These are phyloP conservation scores for Hartigia nigra DNA, from an alignment of 2,888 invertebrate genomes.

Conservation along the genomic window DNA sequence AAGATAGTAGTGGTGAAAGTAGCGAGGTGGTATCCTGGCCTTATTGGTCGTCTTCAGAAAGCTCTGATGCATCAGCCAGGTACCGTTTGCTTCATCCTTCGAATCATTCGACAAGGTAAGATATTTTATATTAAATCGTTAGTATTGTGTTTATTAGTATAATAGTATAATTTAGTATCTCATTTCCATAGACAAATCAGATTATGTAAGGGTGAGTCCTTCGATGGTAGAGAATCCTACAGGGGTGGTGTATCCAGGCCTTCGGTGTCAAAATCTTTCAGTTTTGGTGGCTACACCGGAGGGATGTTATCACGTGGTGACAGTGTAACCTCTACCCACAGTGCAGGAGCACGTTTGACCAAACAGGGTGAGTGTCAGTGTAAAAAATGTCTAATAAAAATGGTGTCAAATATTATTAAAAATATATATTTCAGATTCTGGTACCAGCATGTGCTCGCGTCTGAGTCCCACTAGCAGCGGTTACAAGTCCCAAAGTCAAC, in stretches of 20 bases:
- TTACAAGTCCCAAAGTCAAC: conserved; percentile 79
- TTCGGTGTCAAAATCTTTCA: conserved; percentile 84
- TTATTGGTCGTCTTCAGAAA: conserved; percentile 61
- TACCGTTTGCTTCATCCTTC: conserved; percentile 58
- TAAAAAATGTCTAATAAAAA: not conserved
- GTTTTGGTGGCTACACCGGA: conserved; percentile 86
- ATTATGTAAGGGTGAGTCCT: conserved; percentile 68
- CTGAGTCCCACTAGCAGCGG: conserved; percentile 82
- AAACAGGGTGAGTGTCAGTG: conserved; percentile 74
- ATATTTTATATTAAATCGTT: not conserved
- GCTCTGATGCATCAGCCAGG: conserved; percentile 57
- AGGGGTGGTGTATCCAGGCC: conserved; percentile 65
- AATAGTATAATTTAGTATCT: conserved; percentile 6
- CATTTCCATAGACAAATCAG: conserved; percentile 57
- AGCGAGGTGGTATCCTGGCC: conserved; percentile 60
- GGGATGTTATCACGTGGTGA: conserved; percentile 72
- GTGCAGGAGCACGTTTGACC: conserved; percentile 75
- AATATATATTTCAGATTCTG: conserved; percentile 67
- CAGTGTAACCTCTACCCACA: conserved; percentile 74
- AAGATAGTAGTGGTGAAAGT: conserved; percentile 59
- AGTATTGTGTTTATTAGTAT: not conserved
- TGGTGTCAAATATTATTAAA: not conserved
- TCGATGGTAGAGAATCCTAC: conserved; percentile 66
- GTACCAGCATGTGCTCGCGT: conserved; percentile 74
- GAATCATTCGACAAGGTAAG: conserved; percentile 54